Evolutionary conservation across 2,113 vertebrate species (phyloP).

Genomic region (Sterna hirundo): DNA sequence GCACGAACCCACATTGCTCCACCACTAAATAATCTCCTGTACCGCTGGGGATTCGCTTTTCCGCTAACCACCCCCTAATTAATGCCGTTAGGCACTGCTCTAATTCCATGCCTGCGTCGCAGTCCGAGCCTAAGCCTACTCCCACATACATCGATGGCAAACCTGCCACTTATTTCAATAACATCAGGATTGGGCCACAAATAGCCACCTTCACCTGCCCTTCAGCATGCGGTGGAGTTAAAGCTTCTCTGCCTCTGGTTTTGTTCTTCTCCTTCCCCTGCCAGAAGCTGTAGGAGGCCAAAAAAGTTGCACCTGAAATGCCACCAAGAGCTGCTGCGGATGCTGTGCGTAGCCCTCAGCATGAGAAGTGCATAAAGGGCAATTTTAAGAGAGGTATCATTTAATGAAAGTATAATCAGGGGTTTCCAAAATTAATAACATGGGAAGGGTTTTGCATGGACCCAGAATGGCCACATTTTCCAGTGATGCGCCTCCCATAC

Average conservation of each 20-base stretch:
- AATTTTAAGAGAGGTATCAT: not conserved
- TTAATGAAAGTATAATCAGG: not conserved
- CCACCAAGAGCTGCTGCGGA: not conserved
- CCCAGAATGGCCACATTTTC: not conserved
- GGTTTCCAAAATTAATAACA: constrained; percentile 25
- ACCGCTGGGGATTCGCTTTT: not conserved
- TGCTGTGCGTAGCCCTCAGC: not conserved
- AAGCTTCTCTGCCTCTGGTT: not conserved
- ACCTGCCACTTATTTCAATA: not conserved
- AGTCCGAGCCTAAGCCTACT: not conserved
- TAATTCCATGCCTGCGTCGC: not conserved
- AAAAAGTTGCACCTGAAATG: not conserved
- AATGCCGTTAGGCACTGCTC: not conserved
- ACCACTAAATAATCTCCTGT: not conserved
- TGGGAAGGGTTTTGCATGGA: not conserved
- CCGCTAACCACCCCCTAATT: not conserved
- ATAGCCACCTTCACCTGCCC: not conserved
- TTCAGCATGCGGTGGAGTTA: not conserved
- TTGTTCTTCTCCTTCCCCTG: not conserved
- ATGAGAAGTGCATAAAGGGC: not conserved
- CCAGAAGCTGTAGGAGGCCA: not conserved
- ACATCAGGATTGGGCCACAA: not conserved
- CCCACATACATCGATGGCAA: not conserved
- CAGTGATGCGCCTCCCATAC: fast-evolving
- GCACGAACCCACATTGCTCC: not conserved